A percentile compares a stretch with the other conserved stretches of the same genome.
Conservation (phyloP, 2,113 vertebrate genomes). For the Xenus cinereus region DNA sequence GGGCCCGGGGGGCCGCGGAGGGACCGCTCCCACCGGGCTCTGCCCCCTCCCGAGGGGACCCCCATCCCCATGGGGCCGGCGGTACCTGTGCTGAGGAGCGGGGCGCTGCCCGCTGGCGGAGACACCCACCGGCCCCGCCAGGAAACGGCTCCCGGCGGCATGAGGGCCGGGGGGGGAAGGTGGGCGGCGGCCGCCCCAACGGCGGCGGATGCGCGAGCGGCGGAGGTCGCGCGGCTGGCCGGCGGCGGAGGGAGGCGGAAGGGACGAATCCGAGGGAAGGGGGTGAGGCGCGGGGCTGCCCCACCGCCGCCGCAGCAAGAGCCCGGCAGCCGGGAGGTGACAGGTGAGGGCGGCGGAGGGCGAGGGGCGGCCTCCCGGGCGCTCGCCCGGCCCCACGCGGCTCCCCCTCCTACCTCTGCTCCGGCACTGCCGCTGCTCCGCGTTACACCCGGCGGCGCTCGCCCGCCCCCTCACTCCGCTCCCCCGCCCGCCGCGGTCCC, state of each 20-base stretch:
- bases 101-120: neutral
- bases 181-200: neutral
- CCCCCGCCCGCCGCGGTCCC: conserved; percentile 17
- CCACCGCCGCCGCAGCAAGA: neutral
- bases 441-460: neutral
- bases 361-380: neutral
- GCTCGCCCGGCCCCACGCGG: neutral
- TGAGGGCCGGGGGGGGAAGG: neutral
- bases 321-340: neutral
- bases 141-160: neutral
- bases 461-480: neutral
- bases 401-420: neutral
- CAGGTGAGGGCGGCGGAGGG: neutral
- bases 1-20: too few species aligned
- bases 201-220: neutral
- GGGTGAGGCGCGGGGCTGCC: neutral
- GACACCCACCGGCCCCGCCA: neutral
- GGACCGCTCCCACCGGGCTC: neutral
- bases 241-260: too few species aligned
- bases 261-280: neutral
- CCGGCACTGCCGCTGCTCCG: neutral
- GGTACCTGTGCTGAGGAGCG: neutral
- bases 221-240: neutral
- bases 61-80: too few species aligned
- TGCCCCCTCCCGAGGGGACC: neutral